phyloP scores from a whole-genome alignment of 2,797 vertebrate species.

The Melanotaenia nigrans region DNA sequence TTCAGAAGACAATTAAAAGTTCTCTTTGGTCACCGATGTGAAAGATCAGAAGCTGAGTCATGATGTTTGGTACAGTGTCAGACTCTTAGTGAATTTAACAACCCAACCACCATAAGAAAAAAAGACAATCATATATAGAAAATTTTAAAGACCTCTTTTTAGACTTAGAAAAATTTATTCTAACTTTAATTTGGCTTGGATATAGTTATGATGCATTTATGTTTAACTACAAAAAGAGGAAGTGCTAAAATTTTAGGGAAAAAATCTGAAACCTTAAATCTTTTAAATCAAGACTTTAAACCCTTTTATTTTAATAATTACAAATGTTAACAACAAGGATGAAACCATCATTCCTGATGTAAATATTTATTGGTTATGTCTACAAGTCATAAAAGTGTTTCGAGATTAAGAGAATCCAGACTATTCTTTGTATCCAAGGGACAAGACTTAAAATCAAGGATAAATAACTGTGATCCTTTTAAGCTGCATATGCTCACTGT shows the following conservation, averaged over 20 bases:
- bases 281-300: background rate
- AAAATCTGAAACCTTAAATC: background rate
- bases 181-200: background rate
- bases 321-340: background rate
- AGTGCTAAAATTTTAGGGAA: too few relatives aligned
- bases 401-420: background rate
- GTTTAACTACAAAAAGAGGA: background rate
- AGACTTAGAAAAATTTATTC: background rate
- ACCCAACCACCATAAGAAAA: background rate
- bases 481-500: background rate
- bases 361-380: background rate
- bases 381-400: background rate
- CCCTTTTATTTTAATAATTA: background rate
- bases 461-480: background rate
- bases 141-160: background rate
- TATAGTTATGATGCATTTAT: background rate
- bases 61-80: constrained; percentile 1
- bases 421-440: background rate
- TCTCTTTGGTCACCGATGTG: constrained; percentile 9
- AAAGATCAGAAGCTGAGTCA: constrained; percentile 15
- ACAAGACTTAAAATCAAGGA: background rate
- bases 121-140: background rate
- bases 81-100: constrained; percentile 10
- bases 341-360: background rate
- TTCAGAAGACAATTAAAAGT: constrained; percentile 30